These are phyloP conservation scores for Phallusia fumigata DNA, from an alignment of 23 tunicate species.

Conservation along the genomic window DNA sequence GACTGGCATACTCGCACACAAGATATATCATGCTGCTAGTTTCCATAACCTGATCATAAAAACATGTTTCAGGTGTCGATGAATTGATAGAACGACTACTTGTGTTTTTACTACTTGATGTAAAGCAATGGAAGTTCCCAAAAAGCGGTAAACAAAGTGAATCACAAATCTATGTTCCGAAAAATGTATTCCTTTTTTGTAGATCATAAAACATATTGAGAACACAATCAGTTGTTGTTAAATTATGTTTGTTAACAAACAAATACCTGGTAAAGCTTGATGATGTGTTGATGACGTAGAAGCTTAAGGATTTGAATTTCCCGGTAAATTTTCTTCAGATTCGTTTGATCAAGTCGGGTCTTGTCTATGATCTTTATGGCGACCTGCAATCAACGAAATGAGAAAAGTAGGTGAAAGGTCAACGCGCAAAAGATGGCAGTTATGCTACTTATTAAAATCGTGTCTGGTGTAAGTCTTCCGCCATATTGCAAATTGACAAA, in stretches of 20 bases:
- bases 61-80: background rate
- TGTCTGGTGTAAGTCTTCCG: too few species aligned
- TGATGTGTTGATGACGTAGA: constrained; percentile 81
- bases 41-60: constrained; percentile 53
- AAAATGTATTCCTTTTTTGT: too few species aligned
- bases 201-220: too few species aligned
- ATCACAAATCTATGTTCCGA: too few species aligned
- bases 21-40: constrained; percentile 67
- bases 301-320: constrained; percentile 88
- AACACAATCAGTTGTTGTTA: background rate
- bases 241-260: background rate
- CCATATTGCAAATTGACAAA: too few species aligned
- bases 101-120: too few species aligned
- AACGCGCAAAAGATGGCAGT: too few species aligned
- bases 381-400: constrained; percentile 48
- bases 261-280: constrained; percentile 81
- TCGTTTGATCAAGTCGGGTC: constrained; percentile 62
- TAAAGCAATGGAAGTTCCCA: too few species aligned
- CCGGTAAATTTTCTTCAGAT: constrained; percentile 85
- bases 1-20: constrained; percentile 85
- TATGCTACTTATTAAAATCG: too few species aligned
- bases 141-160: too few species aligned
- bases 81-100: too few species aligned
- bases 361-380: constrained; percentile 93
- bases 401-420: too few species aligned